Base-by-base conservation (phyloP, 1,140 invertebrate genomes). In the Trinorchestia longiramus region DNA sequence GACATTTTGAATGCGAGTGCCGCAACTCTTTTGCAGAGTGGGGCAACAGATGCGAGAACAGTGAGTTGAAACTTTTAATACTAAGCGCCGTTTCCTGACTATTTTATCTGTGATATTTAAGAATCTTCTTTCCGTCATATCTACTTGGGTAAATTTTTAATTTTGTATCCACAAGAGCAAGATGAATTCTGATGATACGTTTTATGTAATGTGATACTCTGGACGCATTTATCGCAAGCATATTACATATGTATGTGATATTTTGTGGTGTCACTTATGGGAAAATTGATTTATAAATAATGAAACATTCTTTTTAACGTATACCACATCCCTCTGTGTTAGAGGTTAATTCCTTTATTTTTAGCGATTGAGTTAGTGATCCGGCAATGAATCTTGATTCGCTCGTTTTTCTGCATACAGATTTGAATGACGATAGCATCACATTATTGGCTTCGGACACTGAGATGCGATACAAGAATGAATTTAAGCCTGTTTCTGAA, bases 401-500 rank as follows among this genome's bases (percentile, higher is more conserved):
- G n/a, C n/a, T n/a, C n/a, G 28, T 90, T 90, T 90, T 42, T n/a
- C 8, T 43, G 41, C 4, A n/a, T 40, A n/a, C 92, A 94, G 92
- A 47, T 94, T 43, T 94, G 44, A 94, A 94, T 43, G 43, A 94
- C 92, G 92, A 94, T 44, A 94, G 92, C 44, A 94, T 94, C 92
- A 94, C 92, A n/a, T 43, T 94, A n/a, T 45, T 94, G 92, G 44
- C 45, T n/a, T 47, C 43, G 11, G 92, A 94, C 43, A 94, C 92
- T 40, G 92, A 94, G 92, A 94, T 94, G 92, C 92, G 92, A 43
- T 94, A 94, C 92, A 94, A 47, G 44, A 43, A 94, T n/a, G 92
- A 94, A 47, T 40, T 94, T 40, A 94, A 45, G 44, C 92, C 92
- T 28, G 92, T 45, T 11, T 94, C 92, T 45, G 92, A 94, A 47